Evolutionary conservation across 2,888 invertebrate genomes (phyloP), one percentile per base, ranked within the genome.

Genomic region (Pristionchus arcanus): DNA sequence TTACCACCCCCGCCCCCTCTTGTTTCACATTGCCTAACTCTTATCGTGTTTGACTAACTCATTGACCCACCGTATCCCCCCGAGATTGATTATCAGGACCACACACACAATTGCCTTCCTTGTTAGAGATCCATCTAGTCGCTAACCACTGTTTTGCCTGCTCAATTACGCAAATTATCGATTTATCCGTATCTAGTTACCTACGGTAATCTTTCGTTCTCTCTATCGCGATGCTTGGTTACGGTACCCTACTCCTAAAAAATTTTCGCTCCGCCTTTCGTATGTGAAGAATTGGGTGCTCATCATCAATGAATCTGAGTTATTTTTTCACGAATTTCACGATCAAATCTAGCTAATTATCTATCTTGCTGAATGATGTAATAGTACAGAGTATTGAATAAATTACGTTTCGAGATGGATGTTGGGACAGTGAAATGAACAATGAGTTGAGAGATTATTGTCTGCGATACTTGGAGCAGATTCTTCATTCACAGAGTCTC

Each of bases 371-470:
- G 81, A 81, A n/a, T 81, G 49, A 81, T 81, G 81, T 53, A 81
- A 81, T 81, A 81, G 81, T 81, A 81, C 81, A 81, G 81, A 81
- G 81, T 53, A 81, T 81, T 81, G 81, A 81, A 81, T 81, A 81
- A 81, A 81, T 49, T n/a, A 53, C 28, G 53, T 81, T 81, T 81
- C 28, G 25, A 42, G 21, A 42, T 53, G n/a, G 5, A 11, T 28
- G n/a, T 81, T 28, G 53, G 13, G n/a, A 25, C 28, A 25, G 49
- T 53, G 13, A 81, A 15, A 53, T n/a, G 49, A 49, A 81, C 1
- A 81, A 28, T 81, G 42, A n/a, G 4, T 81, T 49, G 34, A 9
- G 37, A 13, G 28, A 81, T 81, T 28, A n/a, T 81, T 42, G 28
- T 42, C 25, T 81, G 49, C 15, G 31, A 81, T 49, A 49, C 81